Conservation (phyloP, 2,888 invertebrate species). For the Dryobotodes eremita region DNA sequence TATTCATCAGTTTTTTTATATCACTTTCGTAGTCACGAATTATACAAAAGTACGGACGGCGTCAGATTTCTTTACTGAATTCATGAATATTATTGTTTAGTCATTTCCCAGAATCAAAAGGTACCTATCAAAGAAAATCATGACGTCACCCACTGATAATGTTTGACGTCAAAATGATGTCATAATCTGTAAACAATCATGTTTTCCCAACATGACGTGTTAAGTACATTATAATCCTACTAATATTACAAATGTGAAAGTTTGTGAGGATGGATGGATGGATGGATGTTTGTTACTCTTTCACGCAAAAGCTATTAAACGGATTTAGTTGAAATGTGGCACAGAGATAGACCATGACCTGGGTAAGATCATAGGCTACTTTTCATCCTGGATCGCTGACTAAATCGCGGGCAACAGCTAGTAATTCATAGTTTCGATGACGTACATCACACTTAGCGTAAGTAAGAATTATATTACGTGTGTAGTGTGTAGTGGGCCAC, state of each 20-base stretch:
- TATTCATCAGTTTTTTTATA: not conserved
- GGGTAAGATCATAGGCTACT: too few species aligned
- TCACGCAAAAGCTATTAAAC: too few species aligned
- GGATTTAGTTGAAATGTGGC: too few species aligned
- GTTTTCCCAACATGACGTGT: constrained; percentile 24
- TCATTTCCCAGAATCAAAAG: not conserved
- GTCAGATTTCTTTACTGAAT: not conserved
- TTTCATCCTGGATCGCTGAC: too few species aligned
- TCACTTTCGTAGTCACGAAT: not conserved
- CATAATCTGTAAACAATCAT: constrained; percentile 29
- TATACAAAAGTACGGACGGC: not conserved
- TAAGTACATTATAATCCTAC: constrained; percentile 4
- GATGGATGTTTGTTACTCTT: too few species aligned
- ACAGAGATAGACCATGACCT: too few species aligned
- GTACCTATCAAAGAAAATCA: constrained; percentile 31
- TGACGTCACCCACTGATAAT: constrained; percentile 50
- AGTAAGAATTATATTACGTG: not conserved
- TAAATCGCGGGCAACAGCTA: too few species aligned
- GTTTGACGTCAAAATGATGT: constrained; percentile 55
- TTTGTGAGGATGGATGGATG: too few species aligned
- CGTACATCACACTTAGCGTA: not conserved
- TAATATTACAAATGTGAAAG: too few species aligned
- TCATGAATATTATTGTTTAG: not conserved
- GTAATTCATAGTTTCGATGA: constrained; percentile 9
- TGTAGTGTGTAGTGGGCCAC: not conserved